Evolutionary conservation across 2,888 invertebrate species (phyloP).

Genomic region (Drosophila niveifrons): DNA sequence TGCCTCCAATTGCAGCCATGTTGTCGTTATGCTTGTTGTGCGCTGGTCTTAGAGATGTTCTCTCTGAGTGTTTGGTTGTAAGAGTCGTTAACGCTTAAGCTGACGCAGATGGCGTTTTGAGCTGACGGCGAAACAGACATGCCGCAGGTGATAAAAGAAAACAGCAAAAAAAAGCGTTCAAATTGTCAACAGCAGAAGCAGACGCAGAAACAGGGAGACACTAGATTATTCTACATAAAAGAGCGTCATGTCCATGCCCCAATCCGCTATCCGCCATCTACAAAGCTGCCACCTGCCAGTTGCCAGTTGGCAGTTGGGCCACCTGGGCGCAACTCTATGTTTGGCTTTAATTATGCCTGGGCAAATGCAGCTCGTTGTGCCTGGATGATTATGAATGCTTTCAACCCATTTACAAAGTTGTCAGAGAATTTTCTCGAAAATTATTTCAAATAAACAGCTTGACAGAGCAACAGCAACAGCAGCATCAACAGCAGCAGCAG

Average conservation of each 20-base stretch:
- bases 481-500: constrained; percentile 22
- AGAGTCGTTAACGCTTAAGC: constrained; percentile 44
- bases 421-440: constrained; percentile 26
- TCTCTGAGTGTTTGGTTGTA: constrained; percentile 22
- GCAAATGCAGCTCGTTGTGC: not conserved
- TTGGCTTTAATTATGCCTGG: constrained; percentile 14
- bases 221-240: constrained; percentile 51
- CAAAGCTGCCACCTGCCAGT: constrained; percentile 1
- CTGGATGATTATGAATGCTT: constrained; percentile 10
- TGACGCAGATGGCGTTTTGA: constrained; percentile 49
- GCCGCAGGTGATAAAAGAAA: constrained; percentile 36
- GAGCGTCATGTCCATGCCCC: constrained; percentile 9
- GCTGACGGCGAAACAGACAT: constrained; percentile 48
- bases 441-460: constrained; percentile 48
- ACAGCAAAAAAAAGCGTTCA: constrained; percentile 40
- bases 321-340: constrained; percentile 5
- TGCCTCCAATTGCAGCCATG: constrained; percentile 28
- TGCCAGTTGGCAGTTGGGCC: not conserved
- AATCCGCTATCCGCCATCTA: not conserved
- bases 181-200: constrained; percentile 12
- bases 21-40: constrained; percentile 14
- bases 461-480: constrained; percentile 18
- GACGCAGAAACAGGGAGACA: not conserved
- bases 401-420: constrained; percentile 13
- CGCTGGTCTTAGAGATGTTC: constrained; percentile 8